A percentile compares a stretch with the other conserved stretches of the same genome.
Conservation (phyloP, 2,113 vertebrate species). For the Pachycephala philippinensis region DNA sequence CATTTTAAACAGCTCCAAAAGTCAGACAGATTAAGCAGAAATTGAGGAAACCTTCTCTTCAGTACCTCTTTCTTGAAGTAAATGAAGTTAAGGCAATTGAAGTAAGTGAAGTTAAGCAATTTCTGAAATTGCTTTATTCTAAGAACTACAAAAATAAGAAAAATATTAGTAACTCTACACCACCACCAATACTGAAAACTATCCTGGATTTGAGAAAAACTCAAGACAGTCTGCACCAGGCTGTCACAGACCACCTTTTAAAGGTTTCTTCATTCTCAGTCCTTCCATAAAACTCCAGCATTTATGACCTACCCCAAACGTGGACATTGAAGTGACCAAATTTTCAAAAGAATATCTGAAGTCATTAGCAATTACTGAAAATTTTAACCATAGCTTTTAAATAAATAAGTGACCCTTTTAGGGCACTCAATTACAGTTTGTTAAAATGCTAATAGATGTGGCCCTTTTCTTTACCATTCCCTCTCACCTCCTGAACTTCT, state of each 20-base stretch:
- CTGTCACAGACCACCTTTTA: neutral
- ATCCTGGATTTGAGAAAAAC: neutral
- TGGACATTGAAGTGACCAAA: neutral
- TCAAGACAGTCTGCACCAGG: neutral
- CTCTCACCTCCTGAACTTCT: neutral
- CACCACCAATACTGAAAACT: neutral
- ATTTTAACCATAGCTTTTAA: neutral
- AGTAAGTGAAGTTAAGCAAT: neutral
- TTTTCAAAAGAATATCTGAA: neutral
- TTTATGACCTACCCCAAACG: neutral
- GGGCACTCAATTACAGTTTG: neutral
- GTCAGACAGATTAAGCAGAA: neutral
- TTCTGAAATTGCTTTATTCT: neutral
- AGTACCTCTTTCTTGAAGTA: neutral
- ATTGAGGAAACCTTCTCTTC: neutral
- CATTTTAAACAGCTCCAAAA: neutral
- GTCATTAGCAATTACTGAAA: neutral
- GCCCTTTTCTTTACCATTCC: neutral
- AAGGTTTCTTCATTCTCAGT: neutral
- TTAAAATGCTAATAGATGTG: neutral
- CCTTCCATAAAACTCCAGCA: neutral
- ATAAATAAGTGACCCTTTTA: neutral
- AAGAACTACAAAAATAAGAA: neutral
- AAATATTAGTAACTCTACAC: neutral
- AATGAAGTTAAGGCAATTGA: neutral